Evolutionary conservation across 2,113 vertebrate species (phyloP).

Genomic region (Dromaius novaehollandiae): DNA sequence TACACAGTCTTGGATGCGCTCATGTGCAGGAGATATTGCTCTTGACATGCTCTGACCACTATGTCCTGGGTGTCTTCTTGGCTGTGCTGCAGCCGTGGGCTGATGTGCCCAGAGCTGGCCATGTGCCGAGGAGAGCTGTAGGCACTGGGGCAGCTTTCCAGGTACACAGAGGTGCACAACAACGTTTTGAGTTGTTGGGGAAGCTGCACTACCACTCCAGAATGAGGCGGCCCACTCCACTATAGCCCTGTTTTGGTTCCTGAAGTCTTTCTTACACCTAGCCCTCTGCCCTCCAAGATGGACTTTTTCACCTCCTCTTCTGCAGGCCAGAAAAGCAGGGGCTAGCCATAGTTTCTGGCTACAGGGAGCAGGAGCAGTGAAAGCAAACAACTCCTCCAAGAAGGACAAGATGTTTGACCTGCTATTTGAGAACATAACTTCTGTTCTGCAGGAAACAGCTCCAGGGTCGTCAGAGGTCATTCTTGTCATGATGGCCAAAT

Average conservation of each 20-base stretch:
- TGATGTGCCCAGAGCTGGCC: neutral
- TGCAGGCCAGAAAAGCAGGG: neutral
- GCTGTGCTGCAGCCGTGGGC: neutral
- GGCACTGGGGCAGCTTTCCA: neutral
- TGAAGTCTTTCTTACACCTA: neutral
- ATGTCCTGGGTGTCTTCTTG: neutral
- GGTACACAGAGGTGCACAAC: neutral
- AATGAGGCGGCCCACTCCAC: neutral
- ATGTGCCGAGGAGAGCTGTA: too few relatives aligned
- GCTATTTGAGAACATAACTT: neutral
- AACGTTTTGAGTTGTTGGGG: neutral
- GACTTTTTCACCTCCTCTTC: neutral
- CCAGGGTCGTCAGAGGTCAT: neutral
- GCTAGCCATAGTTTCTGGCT: neutral
- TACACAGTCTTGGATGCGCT: too few relatives aligned
- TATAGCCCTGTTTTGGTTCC: neutral
- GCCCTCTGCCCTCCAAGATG: neutral
- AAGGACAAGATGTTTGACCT: neutral
- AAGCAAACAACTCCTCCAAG: neutral
- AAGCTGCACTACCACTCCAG: neutral
- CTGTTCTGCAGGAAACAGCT: neutral
- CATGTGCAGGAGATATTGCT: too few relatives aligned
- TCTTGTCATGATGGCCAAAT: neutral
- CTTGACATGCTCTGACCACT: too few relatives aligned
- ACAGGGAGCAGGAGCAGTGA: neutral